Base-by-base conservation (phyloP, 2,797 vertebrate species). In the Mormyrus hasselquistii region DNA sequence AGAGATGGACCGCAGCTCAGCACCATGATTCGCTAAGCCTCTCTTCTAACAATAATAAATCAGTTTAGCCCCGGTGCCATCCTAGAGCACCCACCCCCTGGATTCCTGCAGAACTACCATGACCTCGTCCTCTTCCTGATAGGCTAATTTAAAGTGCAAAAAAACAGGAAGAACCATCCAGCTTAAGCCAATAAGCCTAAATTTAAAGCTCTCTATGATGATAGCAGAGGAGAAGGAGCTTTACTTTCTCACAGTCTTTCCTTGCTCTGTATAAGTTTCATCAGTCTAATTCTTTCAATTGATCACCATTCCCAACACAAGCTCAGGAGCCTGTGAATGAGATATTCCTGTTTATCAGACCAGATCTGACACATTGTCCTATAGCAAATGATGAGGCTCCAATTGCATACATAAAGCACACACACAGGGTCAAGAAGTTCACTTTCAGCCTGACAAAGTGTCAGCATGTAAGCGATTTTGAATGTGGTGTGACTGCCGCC, bases 91-190 rank as follows among this genome's bases (percentile, higher is more conserved):
- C 89, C 65, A 69, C 65, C 65, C 25, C 90, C 84, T 44, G 69
- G 88, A 89, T 91, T 90, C 90, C 25, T 69, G 29, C 87, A 88
- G 55, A 90, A 89, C 89, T 6, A n/a, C 44, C 41, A 41, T 29
- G 53, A 62, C 47, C 49, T 14, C 22, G 19, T 29, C 25, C 55
- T 19, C 9, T 73, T 49, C 25, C 88, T 16, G 25, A 69, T 73
- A 65, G 29, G 49, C 50, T 73, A 25, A 76, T 87, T 14, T 19
- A 76, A 49, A 38, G 84, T 19, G 29, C 44, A 49, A 69, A n/a
- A 86, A 86, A 89, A 62, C 82, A 52, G 12, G 65, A 52, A 65
- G 22, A 52, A 53, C 16, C 3, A 62, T 59, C 8, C 10, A 59
- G 57, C 25, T 12, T 19, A 41, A 62, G 44, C 55, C 8, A 49